Percentiles rank a stretch among this genome's conserved stretches.
Evolutionary conservation across 2,888 invertebrate genomes (phyloP).

Genomic region (Luffia ferchaultella): DNA sequence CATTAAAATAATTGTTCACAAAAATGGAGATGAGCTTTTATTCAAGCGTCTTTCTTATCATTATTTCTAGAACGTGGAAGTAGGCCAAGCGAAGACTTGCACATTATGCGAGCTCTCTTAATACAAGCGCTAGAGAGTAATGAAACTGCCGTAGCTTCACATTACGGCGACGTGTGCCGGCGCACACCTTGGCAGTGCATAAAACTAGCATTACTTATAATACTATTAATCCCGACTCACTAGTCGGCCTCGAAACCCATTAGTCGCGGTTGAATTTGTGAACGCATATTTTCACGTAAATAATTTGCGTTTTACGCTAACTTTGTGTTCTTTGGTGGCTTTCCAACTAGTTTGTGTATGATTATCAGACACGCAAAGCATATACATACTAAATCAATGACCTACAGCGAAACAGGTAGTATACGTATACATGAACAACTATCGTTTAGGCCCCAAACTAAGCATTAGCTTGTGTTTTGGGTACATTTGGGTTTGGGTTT

Average conservation of each 20-base stretch:
- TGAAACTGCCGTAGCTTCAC: slow-evolving; percentile 33
- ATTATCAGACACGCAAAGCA: too few species aligned
- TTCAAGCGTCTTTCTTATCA: background rate
- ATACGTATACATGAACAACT: too few species aligned
- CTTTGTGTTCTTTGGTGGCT: too few species aligned
- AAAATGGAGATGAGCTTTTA: background rate
- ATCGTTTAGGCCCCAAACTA: too few species aligned
- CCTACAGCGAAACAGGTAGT: too few species aligned
- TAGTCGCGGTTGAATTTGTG: slow-evolving; percentile 20
- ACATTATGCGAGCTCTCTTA: slow-evolving; percentile 6
- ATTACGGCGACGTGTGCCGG: slow-evolving; percentile 28
- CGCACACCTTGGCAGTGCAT: slow-evolving; percentile 23
- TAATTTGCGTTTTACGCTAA: background rate
- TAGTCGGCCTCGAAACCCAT: slow-evolving; percentile 19
- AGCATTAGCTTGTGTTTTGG: too few species aligned
- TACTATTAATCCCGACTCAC: background rate
- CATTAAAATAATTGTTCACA: too few species aligned
- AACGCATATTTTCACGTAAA: background rate
- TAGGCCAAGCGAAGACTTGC: background rate
- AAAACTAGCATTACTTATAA: slow-evolving; percentile 27
- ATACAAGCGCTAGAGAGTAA: slow-evolving; percentile 21
- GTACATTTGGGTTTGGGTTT: too few species aligned
- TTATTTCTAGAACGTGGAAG: too few species aligned
- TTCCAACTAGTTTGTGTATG: too few species aligned
- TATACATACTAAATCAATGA: too few species aligned